Evolutionary conservation across 2,888 invertebrate genomes (phyloP), one percentile per base, ranked within the genome.

Genomic region (Megamerina dolium): DNA sequence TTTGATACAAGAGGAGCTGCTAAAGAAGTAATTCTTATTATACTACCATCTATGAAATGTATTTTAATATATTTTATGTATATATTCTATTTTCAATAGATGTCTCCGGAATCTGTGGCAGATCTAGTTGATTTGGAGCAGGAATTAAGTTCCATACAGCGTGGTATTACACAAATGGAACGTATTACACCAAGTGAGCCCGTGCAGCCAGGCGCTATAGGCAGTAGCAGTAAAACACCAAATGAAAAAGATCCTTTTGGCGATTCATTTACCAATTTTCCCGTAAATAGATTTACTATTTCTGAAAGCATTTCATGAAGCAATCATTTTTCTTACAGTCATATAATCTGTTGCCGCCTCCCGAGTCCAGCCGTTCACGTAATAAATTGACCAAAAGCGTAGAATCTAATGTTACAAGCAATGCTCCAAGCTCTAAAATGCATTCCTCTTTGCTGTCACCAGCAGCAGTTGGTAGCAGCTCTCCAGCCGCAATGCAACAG

Each of bases 81-180:
- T 5, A 14, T 14, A 14, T 14, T 3, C 9, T 31, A 8, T 13
- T 31, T 2, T 31, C 40, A 49, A 8, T 21, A 72, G 71, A 65
- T 70, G 48, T 72, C 72, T n/a, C 72, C 72, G 0, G 72, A 72
- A 52, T 72, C 72, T 30, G 88, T 90, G 26, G 89, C 89, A 2
- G 89, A 91, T 74, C 74, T 92, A 48, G 84, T 92, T 13, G 91
- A 90, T 70, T 74, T 91, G 52, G 91, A 91, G 67, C 83, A 89
- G 59, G 91, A 91, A 72, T 74, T 92, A 48, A 87, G 83, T 63
- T 89, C 87, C 45, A 73, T 91, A 57, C 84, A 91, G 64, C 81
- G 90, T 54, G 91, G 91, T 2, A 82, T 91, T 49, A 85, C 87
- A 53, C 90, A 91, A 72, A 88, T 91, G 77, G 89, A 89, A 67